Conservation (phyloP, 2,888 invertebrate genomes). For the Deroplatys truncata region DNA sequence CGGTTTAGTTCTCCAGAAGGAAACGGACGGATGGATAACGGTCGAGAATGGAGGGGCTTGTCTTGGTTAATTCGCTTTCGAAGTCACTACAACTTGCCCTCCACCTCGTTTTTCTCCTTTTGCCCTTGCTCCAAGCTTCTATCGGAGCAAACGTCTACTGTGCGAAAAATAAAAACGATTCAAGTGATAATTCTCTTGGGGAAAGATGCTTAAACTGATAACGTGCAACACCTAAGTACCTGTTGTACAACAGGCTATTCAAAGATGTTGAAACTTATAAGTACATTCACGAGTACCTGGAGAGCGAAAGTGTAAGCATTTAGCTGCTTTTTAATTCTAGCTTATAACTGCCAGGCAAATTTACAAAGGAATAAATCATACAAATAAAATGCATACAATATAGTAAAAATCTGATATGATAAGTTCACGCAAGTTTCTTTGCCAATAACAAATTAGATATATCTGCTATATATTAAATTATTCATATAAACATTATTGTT, state of each 20-base stretch:
- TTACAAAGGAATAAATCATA: too few relatives aligned
- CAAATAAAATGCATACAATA: too few relatives aligned
- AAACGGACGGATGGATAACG: neutral
- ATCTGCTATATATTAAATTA: too few relatives aligned
- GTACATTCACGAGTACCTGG: neutral
- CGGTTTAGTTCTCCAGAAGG: conserved; percentile 1
- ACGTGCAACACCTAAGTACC: neutral
- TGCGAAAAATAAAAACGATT: neutral
- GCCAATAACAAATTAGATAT: too few relatives aligned
- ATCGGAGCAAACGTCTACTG: neutral
- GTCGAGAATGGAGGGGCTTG: neutral
- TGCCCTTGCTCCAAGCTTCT: neutral
- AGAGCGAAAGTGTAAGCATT: neutral
- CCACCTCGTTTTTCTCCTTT: neutral
- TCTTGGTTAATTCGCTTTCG: conserved; percentile 16
- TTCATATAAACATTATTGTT: too few relatives aligned
- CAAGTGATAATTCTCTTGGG: neutral
- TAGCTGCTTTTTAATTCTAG: too few relatives aligned
- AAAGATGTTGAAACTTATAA: neutral
- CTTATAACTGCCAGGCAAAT: too few relatives aligned
- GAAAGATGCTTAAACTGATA: neutral
- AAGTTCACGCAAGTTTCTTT: too few relatives aligned
- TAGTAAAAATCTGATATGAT: too few relatives aligned
- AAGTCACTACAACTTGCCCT: neutral
- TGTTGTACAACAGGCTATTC: neutral